Evolutionary conservation across 1,140 invertebrate genomes (phyloP).

Genomic region (Heterodera schachtii): DNA sequence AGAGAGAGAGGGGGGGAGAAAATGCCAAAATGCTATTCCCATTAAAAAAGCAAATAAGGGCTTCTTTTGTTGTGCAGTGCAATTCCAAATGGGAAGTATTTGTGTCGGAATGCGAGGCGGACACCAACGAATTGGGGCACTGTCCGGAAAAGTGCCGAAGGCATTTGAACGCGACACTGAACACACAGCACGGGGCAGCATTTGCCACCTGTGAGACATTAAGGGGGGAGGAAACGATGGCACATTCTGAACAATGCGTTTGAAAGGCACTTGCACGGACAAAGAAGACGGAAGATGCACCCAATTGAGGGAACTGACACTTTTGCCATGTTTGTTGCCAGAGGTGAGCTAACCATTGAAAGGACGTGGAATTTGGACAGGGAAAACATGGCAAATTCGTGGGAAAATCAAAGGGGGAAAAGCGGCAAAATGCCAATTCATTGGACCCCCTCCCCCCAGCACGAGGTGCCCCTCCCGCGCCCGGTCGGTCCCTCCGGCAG

Average conservation of each 20-base stretch:
- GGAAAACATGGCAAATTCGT: no score
- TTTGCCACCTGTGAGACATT: constrained; percentile 35
- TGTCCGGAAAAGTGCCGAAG: constrained; percentile 52
- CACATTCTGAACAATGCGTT: not conserved
- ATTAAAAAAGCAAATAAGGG: constrained; percentile 14
- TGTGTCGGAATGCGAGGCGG: constrained; percentile 57
- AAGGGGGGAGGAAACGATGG: not conserved
- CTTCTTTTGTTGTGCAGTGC: constrained; percentile 31
- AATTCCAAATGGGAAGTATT: constrained; percentile 60
- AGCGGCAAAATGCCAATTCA: not conserved
- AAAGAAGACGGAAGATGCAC: constrained; percentile 54
- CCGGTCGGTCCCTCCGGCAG: not conserved
- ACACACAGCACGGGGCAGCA: constrained; percentile 39
- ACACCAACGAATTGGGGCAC: constrained; percentile 47
- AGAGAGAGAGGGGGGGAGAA: not conserved
- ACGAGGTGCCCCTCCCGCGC: not conserved
- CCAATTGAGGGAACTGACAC: constrained; percentile 46
- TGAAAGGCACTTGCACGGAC: constrained; percentile 51
- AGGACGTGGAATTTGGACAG: no score
- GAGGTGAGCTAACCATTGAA: not conserved
- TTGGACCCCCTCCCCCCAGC: not conserved
- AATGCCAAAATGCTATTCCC: no score
- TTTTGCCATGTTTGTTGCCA: constrained; percentile 45
- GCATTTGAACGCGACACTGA: constrained; percentile 55
- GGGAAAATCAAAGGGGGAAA: not conserved